phyloP scores from a whole-genome alignment of 2,113 vertebrate genomes.

The Leuciscus idus region DNA sequence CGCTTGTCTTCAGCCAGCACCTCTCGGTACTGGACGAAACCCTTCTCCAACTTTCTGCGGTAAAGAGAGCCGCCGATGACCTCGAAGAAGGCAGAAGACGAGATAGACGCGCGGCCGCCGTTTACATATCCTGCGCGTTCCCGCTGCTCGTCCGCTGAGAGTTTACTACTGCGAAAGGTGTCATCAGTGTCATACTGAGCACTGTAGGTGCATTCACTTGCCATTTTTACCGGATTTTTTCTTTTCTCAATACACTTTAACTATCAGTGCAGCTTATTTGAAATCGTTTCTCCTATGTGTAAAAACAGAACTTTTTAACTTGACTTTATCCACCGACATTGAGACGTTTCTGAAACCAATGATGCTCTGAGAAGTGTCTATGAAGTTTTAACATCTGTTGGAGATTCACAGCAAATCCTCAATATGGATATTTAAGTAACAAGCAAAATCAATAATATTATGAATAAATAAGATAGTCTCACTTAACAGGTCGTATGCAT shows the following conservation, averaged over 20 bases:
- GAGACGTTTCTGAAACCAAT: background rate
- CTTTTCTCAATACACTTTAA: slow-evolving; percentile 40
- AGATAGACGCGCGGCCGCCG: slow-evolving; percentile 56
- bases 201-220: slow-evolving; percentile 66
- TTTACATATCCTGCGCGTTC: slow-evolving; percentile 49
- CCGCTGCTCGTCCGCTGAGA: slow-evolving; percentile 56
- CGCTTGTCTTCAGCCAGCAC: slow-evolving; percentile 75
- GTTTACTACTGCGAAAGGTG: slow-evolving; percentile 60
- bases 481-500: background rate
- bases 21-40: slow-evolving; percentile 79
- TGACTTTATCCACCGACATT: slow-evolving; percentile 4
- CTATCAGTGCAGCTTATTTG: slow-evolving; percentile 17
- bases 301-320: background rate
- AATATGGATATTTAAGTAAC: background rate
- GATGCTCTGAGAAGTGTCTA: slow-evolving; percentile 6
- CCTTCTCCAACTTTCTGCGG: slow-evolving; percentile 79
- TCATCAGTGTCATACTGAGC: slow-evolving; percentile 58
- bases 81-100: slow-evolving; percentile 72
- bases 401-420: background rate
- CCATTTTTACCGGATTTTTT: slow-evolving; percentile 71
- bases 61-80: slow-evolving; percentile 76
- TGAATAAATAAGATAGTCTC: slow-evolving; percentile 11
- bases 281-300: slow-evolving; percentile 17
- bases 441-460: background rate
- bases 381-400: background rate